Conservation (phyloP, 2,113 vertebrate genomes). For the Athene cunicularia region DNA sequence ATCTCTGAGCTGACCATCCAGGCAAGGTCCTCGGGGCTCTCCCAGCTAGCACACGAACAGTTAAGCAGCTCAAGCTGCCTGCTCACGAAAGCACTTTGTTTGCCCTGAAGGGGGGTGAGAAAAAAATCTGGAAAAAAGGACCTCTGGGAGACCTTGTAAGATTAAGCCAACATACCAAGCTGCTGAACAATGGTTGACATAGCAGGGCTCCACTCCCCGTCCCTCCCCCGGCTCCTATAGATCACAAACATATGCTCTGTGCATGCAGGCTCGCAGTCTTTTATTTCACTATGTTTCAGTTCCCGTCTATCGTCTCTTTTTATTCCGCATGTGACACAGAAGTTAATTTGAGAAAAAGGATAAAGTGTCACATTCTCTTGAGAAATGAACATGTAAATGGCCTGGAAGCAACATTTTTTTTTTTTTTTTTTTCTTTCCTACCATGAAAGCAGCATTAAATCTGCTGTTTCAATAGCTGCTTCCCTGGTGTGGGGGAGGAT, state of each 20-base stretch:
- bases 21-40: fast-evolving
- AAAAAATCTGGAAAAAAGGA: constrained; percentile 15
- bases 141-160: constrained; percentile 40
- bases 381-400: constrained; percentile 67
- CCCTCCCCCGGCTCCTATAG: constrained; percentile 29
- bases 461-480: neutral
- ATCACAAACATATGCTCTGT: constrained; percentile 22
- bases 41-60: fast-evolving
- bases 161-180: constrained; percentile 36
- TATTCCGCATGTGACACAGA: constrained; percentile 4
- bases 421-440: neutral
- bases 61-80: neutral
- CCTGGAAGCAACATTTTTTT: constrained; percentile 52
- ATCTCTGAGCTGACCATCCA: fast-evolving
- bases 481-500: neutral
- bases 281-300: neutral
- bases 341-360: constrained; percentile 65
- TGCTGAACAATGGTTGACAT: constrained; percentile 49
- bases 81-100: neutral
- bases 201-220: constrained; percentile 3
- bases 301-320: neutral
- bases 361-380: constrained; percentile 68
- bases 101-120: neutral
- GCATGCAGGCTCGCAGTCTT: neutral
- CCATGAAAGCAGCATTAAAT: neutral